Evolutionary conservation across 1,140 invertebrate species (phyloP).

Genomic region (Antheraea mylitta): DNA sequence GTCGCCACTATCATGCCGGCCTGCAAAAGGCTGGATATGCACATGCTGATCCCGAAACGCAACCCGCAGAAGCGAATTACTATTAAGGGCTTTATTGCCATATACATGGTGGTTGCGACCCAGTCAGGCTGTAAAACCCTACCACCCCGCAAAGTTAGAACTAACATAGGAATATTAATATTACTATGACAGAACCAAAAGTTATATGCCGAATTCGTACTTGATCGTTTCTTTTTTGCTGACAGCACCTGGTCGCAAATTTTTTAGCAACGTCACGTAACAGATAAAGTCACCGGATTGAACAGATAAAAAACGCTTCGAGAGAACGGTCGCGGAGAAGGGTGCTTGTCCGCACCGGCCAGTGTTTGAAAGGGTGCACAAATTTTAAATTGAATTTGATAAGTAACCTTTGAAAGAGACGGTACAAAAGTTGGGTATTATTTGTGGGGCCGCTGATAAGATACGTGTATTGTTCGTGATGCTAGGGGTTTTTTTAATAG

Average conservation of each 20-base stretch:
- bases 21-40: too few relatives aligned
- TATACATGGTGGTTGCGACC: too few relatives aligned
- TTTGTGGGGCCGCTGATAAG: constrained; percentile 46
- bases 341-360: constrained; percentile 23
- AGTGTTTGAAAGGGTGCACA: constrained; percentile 30
- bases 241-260: constrained; percentile 55
- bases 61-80: too few relatives aligned
- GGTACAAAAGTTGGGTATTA: constrained; percentile 33
- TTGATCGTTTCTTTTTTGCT: constrained; percentile 34
- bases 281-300: constrained; percentile 42
- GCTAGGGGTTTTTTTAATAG: constrained; percentile 2
- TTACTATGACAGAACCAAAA: neutral
- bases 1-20: too few relatives aligned
- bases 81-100: too few relatives aligned
- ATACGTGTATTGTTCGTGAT: constrained; percentile 26
- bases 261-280: constrained; percentile 50
- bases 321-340: constrained; percentile 22
- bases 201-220: neutral
- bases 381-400: constrained; percentile 45
- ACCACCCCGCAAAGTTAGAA: too few relatives aligned
- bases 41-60: too few relatives aligned
- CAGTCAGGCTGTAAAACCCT: too few relatives aligned
- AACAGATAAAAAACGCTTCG: constrained; percentile 47
- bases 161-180: neutral
- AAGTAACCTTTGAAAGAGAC: constrained; percentile 28